Conservation (phyloP, 2,888 invertebrate genomes). For the Pseudococcus jackbeardsleyi region DNA sequence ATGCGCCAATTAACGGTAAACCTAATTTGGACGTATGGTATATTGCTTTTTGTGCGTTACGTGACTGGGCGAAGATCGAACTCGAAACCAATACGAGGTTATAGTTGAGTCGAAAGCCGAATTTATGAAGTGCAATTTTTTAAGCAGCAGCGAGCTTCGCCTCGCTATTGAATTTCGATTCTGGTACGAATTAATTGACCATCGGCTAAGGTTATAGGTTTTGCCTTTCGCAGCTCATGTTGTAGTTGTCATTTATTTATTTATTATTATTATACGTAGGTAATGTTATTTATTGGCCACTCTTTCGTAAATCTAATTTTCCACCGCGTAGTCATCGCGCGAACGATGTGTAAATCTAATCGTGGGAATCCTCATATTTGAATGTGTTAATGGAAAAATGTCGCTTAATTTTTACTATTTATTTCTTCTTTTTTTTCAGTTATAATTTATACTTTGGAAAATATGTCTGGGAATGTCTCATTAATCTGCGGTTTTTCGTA, state of each 20-base stretch:
- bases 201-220: not conserved
- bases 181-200: constrained; percentile 21
- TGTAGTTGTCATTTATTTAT: constrained; percentile 6
- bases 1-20: constrained; percentile 43
- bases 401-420: not conserved
- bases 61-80: not conserved
- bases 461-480: not conserved
- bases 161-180: constrained; percentile 32
- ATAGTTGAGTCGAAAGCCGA: not conserved
- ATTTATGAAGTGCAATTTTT: constrained; percentile 34
- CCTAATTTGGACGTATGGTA: constrained; percentile 29
- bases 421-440: not conserved
- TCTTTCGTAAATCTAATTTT: not conserved
- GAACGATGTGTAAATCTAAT: not conserved
- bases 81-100: constrained; percentile 3
- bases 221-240: not conserved
- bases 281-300: not conserved
- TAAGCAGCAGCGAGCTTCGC: not conserved
- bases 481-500: not conserved
- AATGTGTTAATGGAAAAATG: not conserved
- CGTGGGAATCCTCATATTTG: not conserved
- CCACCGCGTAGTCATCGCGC: not conserved
- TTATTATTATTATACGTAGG: constrained; percentile 7
- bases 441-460: not conserved
- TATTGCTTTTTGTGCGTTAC: constrained; percentile 23